phyloP scores from a whole-genome alignment of 2,888 invertebrate genomes.

The Tipula vernalis region DNA sequence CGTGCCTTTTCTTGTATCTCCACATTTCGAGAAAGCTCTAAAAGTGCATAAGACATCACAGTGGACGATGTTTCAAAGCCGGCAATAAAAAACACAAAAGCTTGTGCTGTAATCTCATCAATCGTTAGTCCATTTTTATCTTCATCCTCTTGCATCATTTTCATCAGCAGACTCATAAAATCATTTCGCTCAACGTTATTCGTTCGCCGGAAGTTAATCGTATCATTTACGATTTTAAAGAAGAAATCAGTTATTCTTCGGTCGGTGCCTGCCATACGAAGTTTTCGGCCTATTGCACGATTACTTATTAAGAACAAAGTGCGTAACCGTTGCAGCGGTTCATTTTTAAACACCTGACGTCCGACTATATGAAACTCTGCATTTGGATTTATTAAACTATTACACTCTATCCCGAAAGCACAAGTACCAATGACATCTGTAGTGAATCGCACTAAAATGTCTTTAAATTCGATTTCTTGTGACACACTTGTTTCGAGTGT shows the following conservation, averaged over 20 bases:
- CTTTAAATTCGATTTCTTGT: slow-evolving; percentile 37
- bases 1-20: slow-evolving; percentile 29
- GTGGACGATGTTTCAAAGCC: slow-evolving; percentile 38
- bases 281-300: neutral
- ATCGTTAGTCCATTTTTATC: slow-evolving; percentile 16
- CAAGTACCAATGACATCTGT: slow-evolving; percentile 37
- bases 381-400: slow-evolving; percentile 31
- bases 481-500: slow-evolving; percentile 24
- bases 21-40: slow-evolving; percentile 34
- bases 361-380: slow-evolving; percentile 29
- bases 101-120: slow-evolving; percentile 31
- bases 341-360: slow-evolving; percentile 19
- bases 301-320: neutral
- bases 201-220: slow-evolving; percentile 30
- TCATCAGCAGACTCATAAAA: slow-evolving; percentile 41
- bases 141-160: slow-evolving; percentile 29
- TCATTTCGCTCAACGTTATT: slow-evolving; percentile 33
- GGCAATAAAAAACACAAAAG: slow-evolving; percentile 35
- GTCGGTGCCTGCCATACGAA: neutral
- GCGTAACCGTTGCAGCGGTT: neutral
- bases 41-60: slow-evolving; percentile 31
- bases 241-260: slow-evolving; percentile 21
- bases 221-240: slow-evolving; percentile 29
- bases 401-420: slow-evolving; percentile 36
- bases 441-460: slow-evolving; percentile 25